Evolutionary conservation across 2,113 vertebrate genomes (phyloP).

Genomic region (Ellobius talpinus): DNA sequence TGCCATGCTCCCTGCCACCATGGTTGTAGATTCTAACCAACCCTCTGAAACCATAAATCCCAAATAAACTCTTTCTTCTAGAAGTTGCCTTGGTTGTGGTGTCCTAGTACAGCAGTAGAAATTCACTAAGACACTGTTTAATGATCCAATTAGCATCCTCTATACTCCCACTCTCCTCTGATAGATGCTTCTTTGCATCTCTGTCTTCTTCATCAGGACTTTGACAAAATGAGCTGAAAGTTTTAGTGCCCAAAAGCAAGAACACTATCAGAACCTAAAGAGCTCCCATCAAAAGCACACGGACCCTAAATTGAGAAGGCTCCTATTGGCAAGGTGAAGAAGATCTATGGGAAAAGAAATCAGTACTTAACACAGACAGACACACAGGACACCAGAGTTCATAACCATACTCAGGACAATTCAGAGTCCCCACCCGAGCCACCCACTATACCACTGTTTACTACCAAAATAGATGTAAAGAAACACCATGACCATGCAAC

Average conservation of each 20-base stretch:
- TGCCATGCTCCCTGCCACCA: neutral
- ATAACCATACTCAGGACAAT: neutral
- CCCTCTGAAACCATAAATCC: neutral
- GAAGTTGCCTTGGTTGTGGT: neutral
- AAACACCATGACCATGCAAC: neutral
- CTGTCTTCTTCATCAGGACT: neutral
- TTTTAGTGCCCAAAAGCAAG: neutral
- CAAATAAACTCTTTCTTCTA: neutral
- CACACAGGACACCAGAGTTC: neutral
- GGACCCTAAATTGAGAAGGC: neutral
- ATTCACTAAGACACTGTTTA: neutral
- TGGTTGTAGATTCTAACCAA: neutral
- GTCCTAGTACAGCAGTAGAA: neutral
- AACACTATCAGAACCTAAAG: conserved; percentile 11
- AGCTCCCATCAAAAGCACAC: neutral
- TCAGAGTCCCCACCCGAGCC: neutral
- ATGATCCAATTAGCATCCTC: conserved; percentile 11
- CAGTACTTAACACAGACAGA: neutral
- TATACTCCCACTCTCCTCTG: neutral
- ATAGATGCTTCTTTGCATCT: neutral
- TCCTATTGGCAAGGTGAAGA: neutral
- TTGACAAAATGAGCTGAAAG: conserved; percentile 35
- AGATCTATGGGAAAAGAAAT: conserved; percentile 2
- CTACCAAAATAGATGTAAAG: neutral
- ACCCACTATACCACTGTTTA: neutral